Base-by-base conservation (phyloP, 2,888 invertebrate genomes). In the Agonopterix subpropinquella region DNA sequence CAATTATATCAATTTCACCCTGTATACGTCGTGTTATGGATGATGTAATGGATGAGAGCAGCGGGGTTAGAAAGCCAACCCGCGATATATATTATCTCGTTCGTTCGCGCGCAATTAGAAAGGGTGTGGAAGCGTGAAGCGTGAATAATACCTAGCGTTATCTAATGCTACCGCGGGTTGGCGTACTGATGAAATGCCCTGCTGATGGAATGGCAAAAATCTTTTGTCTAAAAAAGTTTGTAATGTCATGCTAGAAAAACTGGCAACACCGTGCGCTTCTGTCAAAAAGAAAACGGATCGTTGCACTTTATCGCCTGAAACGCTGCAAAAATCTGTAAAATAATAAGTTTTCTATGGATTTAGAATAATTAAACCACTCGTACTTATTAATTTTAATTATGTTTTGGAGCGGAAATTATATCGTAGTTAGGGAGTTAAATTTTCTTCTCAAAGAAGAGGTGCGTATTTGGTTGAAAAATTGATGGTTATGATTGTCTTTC, bases 341-440 rank as follows among this genome's bases (percentile, higher is more conserved):
- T 70, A 72, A 65, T 67, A 71, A 63, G 64, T 72, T 80, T 86
- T 84, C 72, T 82, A 86, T 85, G 86, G 85, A 82, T 84, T 70
- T 79, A 80, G 69, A 71, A 56, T 80, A 80, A 77, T 65, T 67
- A 68, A 58, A 67, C 55, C 62, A 61, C 58, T 73, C 71, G 77
- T 79, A 79, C 77, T 77, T 80, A 80, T 77, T 80, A 77, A 74
- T 79, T 81, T 77, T 77, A 80, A 90, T 82, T 80, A 95, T 95
- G 95, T 95, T 94, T 91, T 95, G 95, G 95, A 92, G 92, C 77
- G 93, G 92, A 75, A 94, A 94, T 86, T 91, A 92, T 77, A 89
- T 91, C 70, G 90, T 90, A 61, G 92, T 92, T 62, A 92, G 93
- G 65, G 92, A 93, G 81, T 91, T 95, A 75, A 95, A 94, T 77